These are phyloP conservation scores for Parotia lawesii DNA, from an alignment of 2,113 vertebrate species.

Conservation along the genomic window DNA sequence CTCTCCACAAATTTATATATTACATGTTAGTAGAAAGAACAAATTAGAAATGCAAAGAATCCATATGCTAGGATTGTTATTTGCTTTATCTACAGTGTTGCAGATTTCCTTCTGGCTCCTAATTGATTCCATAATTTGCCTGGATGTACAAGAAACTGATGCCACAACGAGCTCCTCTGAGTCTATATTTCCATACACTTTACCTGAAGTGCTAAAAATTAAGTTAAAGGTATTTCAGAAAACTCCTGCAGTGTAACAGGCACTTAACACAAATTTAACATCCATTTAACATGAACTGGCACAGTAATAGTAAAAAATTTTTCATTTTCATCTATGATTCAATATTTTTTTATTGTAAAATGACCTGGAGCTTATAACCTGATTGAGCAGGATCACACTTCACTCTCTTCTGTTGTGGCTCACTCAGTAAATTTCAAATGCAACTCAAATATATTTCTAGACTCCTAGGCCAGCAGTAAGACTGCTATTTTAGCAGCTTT, in stretches of 20 bases:
- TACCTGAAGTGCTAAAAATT: not conserved
- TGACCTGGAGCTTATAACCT: not conserved
- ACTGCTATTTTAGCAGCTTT: not conserved
- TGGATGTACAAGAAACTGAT: not conserved
- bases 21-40: not conserved
- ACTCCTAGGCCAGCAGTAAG: not conserved
- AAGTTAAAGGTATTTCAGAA: not conserved
- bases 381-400: not conserved
- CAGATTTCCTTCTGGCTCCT: not conserved
- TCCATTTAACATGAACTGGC: not conserved
- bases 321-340: not conserved
- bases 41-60: constrained; percentile 8
- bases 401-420: not conserved
- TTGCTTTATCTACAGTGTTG: not conserved
- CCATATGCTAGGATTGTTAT: not conserved
- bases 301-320: not conserved
- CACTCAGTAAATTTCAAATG: not conserved
- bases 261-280: not conserved
- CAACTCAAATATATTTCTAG: not conserved
- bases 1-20: not conserved
- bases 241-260: not conserved
- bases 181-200: not conserved
- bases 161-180: not conserved
- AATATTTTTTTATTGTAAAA: not conserved
- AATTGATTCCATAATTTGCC: not conserved